Evolutionary conservation across 1,140 invertebrate species (phyloP), one percentile per base, ranked within the genome.

Genomic region (Arctopsyche grandis): DNA sequence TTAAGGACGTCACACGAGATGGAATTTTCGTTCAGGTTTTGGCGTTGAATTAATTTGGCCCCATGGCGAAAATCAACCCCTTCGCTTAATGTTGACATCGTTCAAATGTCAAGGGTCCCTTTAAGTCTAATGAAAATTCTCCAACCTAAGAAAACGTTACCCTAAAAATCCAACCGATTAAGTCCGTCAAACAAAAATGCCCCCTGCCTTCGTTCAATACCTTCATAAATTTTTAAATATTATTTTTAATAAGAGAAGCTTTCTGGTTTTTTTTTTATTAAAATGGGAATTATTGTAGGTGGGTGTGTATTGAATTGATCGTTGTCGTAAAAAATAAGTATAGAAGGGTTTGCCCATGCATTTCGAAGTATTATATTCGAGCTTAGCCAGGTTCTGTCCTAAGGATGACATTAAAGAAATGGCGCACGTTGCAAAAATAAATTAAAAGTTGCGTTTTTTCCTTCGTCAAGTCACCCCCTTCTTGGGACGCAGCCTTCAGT

Each of bases 341-440:
- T 24, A 21, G 63, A 43, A 73, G 69, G 44, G 69, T 44, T 14
- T 9, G 14, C 44, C 16, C 69, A 73, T 43, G 38, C 69, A 22
- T 73, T 73, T 21, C 7, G 58, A 75, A 44, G 44, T 76, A 52
- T 48, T 46, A 74, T 52, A 66, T 63, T 29, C 24, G 52, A 58
- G 44, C 52, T 56, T 76, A 38, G 56, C 58, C 10, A 63, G 74
- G 74, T 76, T 63, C 52, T 76, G 56, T 78, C 77, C 44, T 71
- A 71, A 78, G 69, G 77, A 78, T 78, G 77, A 78, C 77, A 78
- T 78, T 78, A 78, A 78, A 78, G 46, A 71, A 78, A 78, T 78
- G 77, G 77, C 77, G 78, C 78, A 79, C 78, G 78, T 79, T 75
- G 78, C 78, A 79, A 79, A 79, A 79, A 79, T 79, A 79, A 79